Evolutionary conservation across 2,888 invertebrate species (phyloP), one percentile per base, ranked within the genome.

Genomic region (Acronicta alni): DNA sequence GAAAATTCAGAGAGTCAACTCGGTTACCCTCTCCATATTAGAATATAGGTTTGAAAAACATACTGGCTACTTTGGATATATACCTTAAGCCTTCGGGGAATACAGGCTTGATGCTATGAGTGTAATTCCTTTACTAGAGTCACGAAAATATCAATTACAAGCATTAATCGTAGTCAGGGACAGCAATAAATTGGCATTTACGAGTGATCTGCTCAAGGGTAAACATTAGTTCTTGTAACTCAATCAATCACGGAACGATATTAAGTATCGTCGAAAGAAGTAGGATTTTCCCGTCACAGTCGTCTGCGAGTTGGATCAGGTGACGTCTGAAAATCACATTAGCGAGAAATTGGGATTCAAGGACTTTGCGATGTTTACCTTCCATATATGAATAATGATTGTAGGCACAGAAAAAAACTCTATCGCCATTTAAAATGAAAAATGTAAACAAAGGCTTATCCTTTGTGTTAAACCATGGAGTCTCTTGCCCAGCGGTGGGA

Each of bases 101-200:
- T 30, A 30, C 12, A 30, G 10, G 10, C 12, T 12, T 30, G 35
- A 32, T 32, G 14, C 4, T 12, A 32, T 35, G 7, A 5, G 7
- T n/a, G n/a, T 35, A 35, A 35, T n/a, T n/a, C 35, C 6, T 35
- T 35, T n/a, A 35, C 35, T 35, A 35, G n/a, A 35, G 6, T 14
- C 35, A 35, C 23, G 18, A 35, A 32, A 43, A 30, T 30, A 12
- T 12, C 30, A 30, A 30, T 30, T 30, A 30, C 30, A 12, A 30
- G 12, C 30, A 30, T 30, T 30, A 30, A 67, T 47, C 43, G 6
- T 18, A 37, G 15, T 48, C 67, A 67, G 55, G 44, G 67, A 48
- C 72, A 52, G 20, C 38, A 52, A 72, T 55, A 72, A 67, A 72
- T 72, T 59, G 67, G 51, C 32, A 51, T 59, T 68, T 47, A 71